phyloP scores from a whole-genome alignment of 2,113 vertebrate genomes.

The Etheostoma spectabile region DNA sequence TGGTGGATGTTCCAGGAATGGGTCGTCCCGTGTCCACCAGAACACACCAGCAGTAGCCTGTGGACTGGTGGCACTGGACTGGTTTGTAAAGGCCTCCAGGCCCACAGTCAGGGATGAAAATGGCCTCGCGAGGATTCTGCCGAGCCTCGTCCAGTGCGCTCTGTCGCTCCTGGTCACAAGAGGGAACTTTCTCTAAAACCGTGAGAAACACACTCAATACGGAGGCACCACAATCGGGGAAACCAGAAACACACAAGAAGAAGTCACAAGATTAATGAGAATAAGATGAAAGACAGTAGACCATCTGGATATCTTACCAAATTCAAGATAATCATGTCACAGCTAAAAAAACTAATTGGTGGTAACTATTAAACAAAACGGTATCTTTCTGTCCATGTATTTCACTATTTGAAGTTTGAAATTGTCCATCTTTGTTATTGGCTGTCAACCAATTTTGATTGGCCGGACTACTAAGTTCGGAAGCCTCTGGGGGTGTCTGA shows the following conservation, averaged over 20 bases:
- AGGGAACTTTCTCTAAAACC: slow-evolving; percentile 95
- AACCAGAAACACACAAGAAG: slow-evolving; percentile 4
- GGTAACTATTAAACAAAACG: neutral
- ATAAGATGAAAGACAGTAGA: neutral
- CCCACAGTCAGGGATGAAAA: slow-evolving; percentile 96
- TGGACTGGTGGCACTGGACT: slow-evolving; percentile 98
- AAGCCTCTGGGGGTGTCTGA: too few species aligned
- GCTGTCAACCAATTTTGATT: neutral
- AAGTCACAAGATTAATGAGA: neutral
- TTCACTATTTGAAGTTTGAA: neutral
- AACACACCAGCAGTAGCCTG: slow-evolving; percentile 99
- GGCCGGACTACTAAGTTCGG: neutral
- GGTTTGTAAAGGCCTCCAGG: slow-evolving; percentile 92
- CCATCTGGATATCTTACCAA: too few species aligned
- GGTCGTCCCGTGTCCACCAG: slow-evolving; percentile 95
- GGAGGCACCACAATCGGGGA: slow-evolving; percentile 8
- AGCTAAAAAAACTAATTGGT: too few species aligned
- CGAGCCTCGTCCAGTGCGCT: slow-evolving; percentile 92
- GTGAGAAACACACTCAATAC: slow-evolving; percentile 78
- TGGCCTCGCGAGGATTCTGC: slow-evolving; percentile 90
- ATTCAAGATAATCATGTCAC: neutral
- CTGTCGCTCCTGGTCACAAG: slow-evolving; percentile 98
- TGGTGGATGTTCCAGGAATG: slow-evolving; percentile 94
- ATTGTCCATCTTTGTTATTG: neutral
- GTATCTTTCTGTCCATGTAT: neutral